These are phyloP conservation scores for Corvus hawaiiensis DNA, from an alignment of 2,113 vertebrate genomes.

Conservation along the genomic window DNA sequence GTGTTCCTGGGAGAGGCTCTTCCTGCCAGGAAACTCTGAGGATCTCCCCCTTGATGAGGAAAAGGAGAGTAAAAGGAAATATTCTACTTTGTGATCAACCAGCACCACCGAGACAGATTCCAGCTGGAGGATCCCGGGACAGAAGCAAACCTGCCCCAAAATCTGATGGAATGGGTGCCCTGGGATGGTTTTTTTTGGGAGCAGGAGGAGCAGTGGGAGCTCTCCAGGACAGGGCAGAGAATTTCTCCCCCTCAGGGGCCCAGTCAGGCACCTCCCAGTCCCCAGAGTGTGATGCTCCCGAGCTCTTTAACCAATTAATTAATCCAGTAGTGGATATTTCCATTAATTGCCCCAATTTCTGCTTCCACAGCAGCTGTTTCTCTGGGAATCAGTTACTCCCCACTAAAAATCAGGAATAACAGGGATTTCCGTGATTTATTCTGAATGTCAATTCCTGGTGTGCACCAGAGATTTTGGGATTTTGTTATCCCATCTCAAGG, in stretches of 20 bases:
- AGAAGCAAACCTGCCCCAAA: background rate
- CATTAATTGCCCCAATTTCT: background rate
- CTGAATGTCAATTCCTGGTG: background rate
- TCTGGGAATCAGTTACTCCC: background rate
- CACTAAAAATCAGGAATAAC: background rate
- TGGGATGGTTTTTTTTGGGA: background rate
- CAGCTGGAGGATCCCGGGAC: fast-evolving
- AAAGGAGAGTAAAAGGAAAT: background rate
- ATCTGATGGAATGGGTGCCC: fast-evolving
- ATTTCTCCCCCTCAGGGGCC: background rate
- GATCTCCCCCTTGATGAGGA: background rate
- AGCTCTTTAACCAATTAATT: background rate
- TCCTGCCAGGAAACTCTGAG: background rate
- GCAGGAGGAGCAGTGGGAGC: background rate
- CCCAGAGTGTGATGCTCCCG: background rate
- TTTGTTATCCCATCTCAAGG: background rate
- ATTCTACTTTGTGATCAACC: background rate
- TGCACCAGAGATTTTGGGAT: fast-evolving
- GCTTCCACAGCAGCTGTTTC: background rate
- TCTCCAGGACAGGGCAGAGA: background rate
- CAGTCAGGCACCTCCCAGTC: background rate
- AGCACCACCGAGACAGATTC: background rate
- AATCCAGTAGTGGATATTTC: background rate
- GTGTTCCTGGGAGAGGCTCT: background rate
- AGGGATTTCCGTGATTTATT: background rate